Conservation (phyloP, 1,140 invertebrate species). For the Scylla paramamosain region DNA sequence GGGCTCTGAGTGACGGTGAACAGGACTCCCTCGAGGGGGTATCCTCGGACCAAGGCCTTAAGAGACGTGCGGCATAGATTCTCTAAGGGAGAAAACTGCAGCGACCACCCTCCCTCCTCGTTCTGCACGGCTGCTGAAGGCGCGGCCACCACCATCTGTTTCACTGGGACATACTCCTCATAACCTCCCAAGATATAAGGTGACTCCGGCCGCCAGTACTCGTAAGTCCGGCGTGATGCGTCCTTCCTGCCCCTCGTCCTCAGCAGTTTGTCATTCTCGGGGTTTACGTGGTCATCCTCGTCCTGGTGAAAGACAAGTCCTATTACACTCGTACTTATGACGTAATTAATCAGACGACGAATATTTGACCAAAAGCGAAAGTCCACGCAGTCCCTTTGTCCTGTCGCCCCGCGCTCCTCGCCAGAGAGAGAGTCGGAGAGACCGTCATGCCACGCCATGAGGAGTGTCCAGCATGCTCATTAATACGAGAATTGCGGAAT, state of each 20-base stretch:
- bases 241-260: no score
- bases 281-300: background rate
- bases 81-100: background rate
- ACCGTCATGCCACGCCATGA: background rate
- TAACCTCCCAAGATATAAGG: background rate
- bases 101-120: background rate
- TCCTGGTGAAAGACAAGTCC: background rate
- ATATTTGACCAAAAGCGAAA: background rate
- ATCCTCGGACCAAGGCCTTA: background rate
- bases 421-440: no score
- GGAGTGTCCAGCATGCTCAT: background rate
- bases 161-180: background rate
- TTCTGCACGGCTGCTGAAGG: background rate
- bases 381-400: background rate
- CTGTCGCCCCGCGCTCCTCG: background rate
- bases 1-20: background rate
- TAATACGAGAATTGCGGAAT: no score
- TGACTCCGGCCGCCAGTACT: background rate
- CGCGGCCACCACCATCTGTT: background rate
- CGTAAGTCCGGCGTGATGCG: background rate
- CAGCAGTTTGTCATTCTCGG: no score
- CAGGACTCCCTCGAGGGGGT: background rate
- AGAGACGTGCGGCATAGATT: background rate
- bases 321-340: background rate
- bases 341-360: background rate